Conservation (phyloP, 1,140 invertebrate species). For the Hylaeus anthracinus region DNA sequence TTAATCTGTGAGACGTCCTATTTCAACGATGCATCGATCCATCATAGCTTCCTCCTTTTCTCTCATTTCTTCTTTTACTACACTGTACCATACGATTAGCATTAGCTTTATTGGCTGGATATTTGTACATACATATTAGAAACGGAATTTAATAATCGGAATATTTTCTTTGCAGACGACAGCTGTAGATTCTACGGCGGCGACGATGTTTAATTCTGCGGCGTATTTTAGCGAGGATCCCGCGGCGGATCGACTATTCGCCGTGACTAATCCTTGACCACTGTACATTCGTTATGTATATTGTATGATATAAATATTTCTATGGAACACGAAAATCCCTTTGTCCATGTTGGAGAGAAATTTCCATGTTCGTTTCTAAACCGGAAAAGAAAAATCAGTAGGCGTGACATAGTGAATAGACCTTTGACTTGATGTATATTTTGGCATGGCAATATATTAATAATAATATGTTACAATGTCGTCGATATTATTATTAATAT, state of each 20-base stretch:
- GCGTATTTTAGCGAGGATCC: slow-evolving; percentile 79
- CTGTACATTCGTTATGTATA: slow-evolving; percentile 78
- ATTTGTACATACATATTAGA: background rate
- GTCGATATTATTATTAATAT: slow-evolving; percentile 54
- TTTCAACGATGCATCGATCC: background rate
- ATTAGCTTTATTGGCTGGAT: background rate
- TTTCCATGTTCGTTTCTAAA: slow-evolving; percentile 57
- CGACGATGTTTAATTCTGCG: slow-evolving; percentile 79
- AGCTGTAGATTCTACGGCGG: slow-evolving; percentile 51
- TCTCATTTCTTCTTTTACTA: background rate
- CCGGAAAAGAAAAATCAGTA: slow-evolving; percentile 20
- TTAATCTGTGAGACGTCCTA: background rate
- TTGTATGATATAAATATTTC: slow-evolving; percentile 76
- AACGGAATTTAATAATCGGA: background rate
- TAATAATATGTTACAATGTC: slow-evolving; percentile 41
- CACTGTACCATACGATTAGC: background rate
- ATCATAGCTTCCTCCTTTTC: background rate
- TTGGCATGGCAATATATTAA: slow-evolving; percentile 71
- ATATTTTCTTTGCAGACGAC: slow-evolving; percentile 58
- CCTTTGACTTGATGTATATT: slow-evolving; percentile 74
- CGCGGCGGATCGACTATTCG: slow-evolving; percentile 76
- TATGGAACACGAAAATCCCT: slow-evolving; percentile 51
- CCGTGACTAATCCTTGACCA: slow-evolving; percentile 79
- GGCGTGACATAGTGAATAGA: slow-evolving; percentile 19
- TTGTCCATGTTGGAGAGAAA: slow-evolving; percentile 53